A percentile compares a stretch with the other conserved stretches of the same genome.
phyloP scores from a whole-genome alignment of 1,140 invertebrate species.

The Orius laevigatus region DNA sequence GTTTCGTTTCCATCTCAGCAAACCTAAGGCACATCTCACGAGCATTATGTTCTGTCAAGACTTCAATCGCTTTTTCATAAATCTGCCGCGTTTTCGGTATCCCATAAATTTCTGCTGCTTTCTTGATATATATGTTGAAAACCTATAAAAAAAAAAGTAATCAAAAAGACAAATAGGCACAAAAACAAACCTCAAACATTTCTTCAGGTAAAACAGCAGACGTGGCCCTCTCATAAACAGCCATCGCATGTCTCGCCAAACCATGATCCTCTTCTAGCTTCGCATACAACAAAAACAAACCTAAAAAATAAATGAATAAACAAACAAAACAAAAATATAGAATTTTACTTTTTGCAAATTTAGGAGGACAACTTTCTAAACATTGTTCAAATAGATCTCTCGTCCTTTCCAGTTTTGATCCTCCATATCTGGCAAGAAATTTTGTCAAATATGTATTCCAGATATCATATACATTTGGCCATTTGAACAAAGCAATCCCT shows the following conservation, averaged over 20 bases:
- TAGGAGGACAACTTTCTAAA: constrained; percentile 82
- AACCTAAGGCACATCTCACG: constrained; percentile 94
- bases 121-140: constrained; percentile 98
- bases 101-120: constrained; percentile 94
- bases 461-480: constrained; percentile 98
- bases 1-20: constrained; percentile 92
- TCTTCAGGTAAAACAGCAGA: constrained; percentile 79
- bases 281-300: constrained; percentile 89
- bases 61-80: constrained; percentile 96
- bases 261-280: constrained; percentile 98
- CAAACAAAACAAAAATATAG: constrained; percentile 12
- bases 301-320: constrained; percentile 31
- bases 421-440: constrained; percentile 90
- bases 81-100: constrained; percentile 91
- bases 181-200: constrained; percentile 59
- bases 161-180: constrained; percentile 7
- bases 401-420: constrained; percentile 87
- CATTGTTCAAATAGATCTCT: constrained; percentile 99
- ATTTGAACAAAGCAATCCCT: constrained; percentile 93
- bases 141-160: constrained; percentile 39
- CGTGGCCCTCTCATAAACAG: constrained; percentile 91
- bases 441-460: constrained; percentile 98
- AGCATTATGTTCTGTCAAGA: constrained; percentile 74
- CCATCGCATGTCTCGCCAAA: constrained; percentile 91
- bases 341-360: constrained; percentile 72